These are phyloP conservation scores for Ostrea edulis DNA, from an alignment of 1,140 invertebrate genomes.

Conservation along the genomic window DNA sequence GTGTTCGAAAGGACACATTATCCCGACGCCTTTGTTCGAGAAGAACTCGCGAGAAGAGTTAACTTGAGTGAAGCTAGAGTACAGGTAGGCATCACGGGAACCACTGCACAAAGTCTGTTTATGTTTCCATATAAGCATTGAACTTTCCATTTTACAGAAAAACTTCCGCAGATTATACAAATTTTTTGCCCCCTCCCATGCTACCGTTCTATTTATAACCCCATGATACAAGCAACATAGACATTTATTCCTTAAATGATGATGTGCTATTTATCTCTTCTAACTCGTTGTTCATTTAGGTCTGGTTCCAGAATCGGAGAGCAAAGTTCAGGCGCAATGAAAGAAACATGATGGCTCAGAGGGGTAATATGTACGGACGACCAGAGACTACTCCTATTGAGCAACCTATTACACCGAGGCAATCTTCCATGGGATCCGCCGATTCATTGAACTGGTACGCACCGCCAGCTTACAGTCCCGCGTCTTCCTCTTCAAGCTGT, in stretches of 20 bases:
- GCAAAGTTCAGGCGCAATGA: conserved; percentile 91
- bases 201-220: no score
- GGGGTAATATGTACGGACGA: conserved; percentile 71
- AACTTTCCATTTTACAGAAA: not conserved
- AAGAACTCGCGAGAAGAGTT: conserved; percentile 93
- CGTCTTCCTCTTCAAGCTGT: conserved; percentile 69
- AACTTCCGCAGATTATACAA: no score
- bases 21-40: conserved; percentile 95
- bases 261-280: no score
- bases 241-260: no score
- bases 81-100: conserved; percentile 83
- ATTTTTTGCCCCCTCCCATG: no score
- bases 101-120: not conserved
- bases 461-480: conserved; percentile 65
- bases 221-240: no score
- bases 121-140: not conserved
- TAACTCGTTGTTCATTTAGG: conserved; percentile 81
- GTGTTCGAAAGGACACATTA: conserved; percentile 97
- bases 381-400: conserved; percentile 70
- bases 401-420: conserved; percentile 77
- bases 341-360: conserved; percentile 82
- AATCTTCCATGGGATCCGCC: conserved; percentile 68
- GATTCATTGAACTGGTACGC: conserved; percentile 62
- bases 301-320: conserved; percentile 97
- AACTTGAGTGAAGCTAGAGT: conserved; percentile 94